Evolutionary conservation across 2,888 invertebrate genomes (phyloP), one percentile per base, ranked within the genome.

Genomic region (Amphimallon solstitiale): DNA sequence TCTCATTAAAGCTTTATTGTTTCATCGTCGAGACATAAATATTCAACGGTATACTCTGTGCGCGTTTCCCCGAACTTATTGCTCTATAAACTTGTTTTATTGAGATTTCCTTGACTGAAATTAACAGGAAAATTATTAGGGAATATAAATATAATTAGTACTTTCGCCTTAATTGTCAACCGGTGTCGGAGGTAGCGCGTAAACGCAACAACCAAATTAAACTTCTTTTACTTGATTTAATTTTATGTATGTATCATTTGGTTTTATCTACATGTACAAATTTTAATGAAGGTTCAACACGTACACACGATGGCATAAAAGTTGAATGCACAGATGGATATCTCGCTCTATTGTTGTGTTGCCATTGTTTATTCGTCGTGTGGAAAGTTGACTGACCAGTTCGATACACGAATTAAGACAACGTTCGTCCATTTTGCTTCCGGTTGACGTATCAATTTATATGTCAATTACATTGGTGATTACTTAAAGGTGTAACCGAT

Each of bases 1-100:
- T 43, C 43, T 43, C 43, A 43, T 43, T 43, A 43, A 43, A 43
- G 17, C 43, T 43, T 43, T 43, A 43, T 43, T 43, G 43, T 43
- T n/a, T 43, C 43, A 15, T 17, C 12, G 43, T 12, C 7, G 17
- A 43, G 12, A 14, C 43, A 43, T 43, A 43, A 43, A 43, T 43
- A 43, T 43, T 43, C 12, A 43, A 2, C 43, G 43, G n/a, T 15
- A 6, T 43, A 40, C 29, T 6, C 40, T n/a, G 17, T 17, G 10
- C 9, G 3, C 17, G 15, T 15, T 43, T 43, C 43, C 15, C 7
- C 43, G 43, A 43, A 43, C 43, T 43, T 15, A 14, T 17, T 15
- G 17, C 43, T 15, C 43, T 43, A 43, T 43, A 43, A 43, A 43
- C 14, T 43, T 6, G 15, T 14, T 43, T 43, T 43, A 43, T 43